Base-by-base conservation (phyloP, 2,888 invertebrate species). In the Dasysyrphus albostriatus region DNA sequence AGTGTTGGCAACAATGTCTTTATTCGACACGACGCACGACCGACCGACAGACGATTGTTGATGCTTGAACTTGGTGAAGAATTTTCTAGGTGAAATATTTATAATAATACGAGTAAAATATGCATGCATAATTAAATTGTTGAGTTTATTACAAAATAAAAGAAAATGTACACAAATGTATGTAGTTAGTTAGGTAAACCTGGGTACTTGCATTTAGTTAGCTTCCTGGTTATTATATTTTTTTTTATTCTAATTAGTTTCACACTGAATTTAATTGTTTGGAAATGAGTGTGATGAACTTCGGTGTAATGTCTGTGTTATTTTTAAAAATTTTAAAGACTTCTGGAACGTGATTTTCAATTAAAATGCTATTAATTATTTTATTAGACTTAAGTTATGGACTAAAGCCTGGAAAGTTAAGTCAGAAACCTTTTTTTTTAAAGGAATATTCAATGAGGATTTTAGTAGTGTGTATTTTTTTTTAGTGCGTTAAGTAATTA, bases 71-170 rank as follows among this genome's bases (percentile, higher is more conserved):
- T 63, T 63, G 63, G 3, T 32, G 9, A 29, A 29, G 14, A 32
- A 44, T 63, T 63, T 63, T 63, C 63, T 63, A 63, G 63, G 63
- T 63, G 42, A 63, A 42, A 42, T 63, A 44, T 63, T 44, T 63
- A 29, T 8, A 63, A 63, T n/a, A 19, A 12, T 5, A 9, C 14
- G 1, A 7, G 8, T 24, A 9, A 12, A 24, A 29, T 58, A 58
- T 63, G 44, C 42, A 63, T 63, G n/a, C 24, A 61, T 63, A 63
- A 44, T 63, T 63, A 44, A 63, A 32, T 32, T 32, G 32, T 44
- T 44, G n/a, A n/a, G 8, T 10, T 29, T 59, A 59, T 59, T 59
- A 37, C 14, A 39, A 24, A 59, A 61, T 7, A 47, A 39, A 61
- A 9, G 42, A 42, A 61, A 39, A 19, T 32, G 39, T 24, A 24